Conservation (phyloP, 1,140 invertebrate genomes). For the Stenopsyche tienmushanensis region DNA sequence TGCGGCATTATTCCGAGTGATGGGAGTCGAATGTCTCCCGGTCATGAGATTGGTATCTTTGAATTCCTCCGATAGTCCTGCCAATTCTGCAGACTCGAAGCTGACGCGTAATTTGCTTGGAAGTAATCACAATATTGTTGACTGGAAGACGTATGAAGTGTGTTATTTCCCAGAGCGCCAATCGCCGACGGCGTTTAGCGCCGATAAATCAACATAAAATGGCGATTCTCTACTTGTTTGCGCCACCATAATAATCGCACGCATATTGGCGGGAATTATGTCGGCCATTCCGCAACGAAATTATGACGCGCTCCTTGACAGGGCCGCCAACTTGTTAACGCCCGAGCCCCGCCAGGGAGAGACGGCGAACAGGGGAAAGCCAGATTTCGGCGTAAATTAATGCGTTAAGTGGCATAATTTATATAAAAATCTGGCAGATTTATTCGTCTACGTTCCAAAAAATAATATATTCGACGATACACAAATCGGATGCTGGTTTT, state of each 20-base stretch:
- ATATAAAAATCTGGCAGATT: no score
- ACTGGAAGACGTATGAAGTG: constrained; percentile 14
- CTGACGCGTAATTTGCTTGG: neutral
- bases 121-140: neutral
- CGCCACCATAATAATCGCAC: no score
- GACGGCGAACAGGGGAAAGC: no score
- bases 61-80: neutral
- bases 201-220: constrained; percentile 20
- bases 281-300: neutral
- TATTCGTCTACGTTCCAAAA: no score
- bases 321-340: neutral
- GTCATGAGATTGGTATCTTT: neutral
- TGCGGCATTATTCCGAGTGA: no score
- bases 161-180: constrained; percentile 4
- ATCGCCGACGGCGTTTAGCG: neutral
- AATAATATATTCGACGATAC: no score
- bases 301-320: neutral
- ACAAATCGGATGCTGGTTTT: no score
- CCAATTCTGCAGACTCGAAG: neutral
- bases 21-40: no score
- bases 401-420: no score
- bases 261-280: neutral
- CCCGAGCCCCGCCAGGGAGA: no score
- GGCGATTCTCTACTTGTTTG: neutral
- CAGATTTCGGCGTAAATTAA: no score